Evolutionary conservation across 2,888 invertebrate species (phyloP), one percentile per base, ranked within the genome.

Genomic region (Orthonevra nobilis): DNA sequence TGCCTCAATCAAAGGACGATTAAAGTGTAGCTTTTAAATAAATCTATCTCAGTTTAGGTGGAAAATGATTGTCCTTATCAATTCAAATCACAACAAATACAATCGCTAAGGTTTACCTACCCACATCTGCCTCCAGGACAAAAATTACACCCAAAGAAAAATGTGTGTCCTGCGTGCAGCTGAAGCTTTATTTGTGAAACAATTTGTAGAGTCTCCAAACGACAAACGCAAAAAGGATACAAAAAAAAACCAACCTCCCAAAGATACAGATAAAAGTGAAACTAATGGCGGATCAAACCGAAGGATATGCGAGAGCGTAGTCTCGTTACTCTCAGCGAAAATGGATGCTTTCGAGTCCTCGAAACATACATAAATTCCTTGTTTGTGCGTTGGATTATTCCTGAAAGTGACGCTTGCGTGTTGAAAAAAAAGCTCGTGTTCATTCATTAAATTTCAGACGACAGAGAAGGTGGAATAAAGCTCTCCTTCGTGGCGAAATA

Each of bases 361-460:
- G 5, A 23, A 23, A 23, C 3, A 23, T 4, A 23, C 3, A 23
- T 23, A 4, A 60, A 40, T 38, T 63, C 30, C 23, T 48, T 42
- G 28, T 48, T 7, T 14, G 5, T 61, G 48, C 48, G 48, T 48
- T 36, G 36, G 23, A 26, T 15, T 36, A 17, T 48, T 3, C n/a
- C 12, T 1, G 40, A 34, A 38, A 0, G 12, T 15, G 26, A 44
- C 81, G 66, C 81, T 56, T 66, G 81, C 56, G 64, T 48, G 36
- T n/a, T 12, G 28, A 2, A 10, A 26, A 14, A 36, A 83, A 83
- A 83, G 83, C 83, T 83, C 50, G 20, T 63, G 68, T 84, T 83
- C 83, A 84, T 84, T 84, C 84, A 84, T 83, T 81, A 83, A 83
- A 83, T 77, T 61, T 32, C 44, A 50, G 32, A 46, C 20, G 14